Percentiles rank a stretch among this genome's conserved stretches.
Conservation (phyloP, 2,113 vertebrate genomes). For the Cottus gobio region DNA sequence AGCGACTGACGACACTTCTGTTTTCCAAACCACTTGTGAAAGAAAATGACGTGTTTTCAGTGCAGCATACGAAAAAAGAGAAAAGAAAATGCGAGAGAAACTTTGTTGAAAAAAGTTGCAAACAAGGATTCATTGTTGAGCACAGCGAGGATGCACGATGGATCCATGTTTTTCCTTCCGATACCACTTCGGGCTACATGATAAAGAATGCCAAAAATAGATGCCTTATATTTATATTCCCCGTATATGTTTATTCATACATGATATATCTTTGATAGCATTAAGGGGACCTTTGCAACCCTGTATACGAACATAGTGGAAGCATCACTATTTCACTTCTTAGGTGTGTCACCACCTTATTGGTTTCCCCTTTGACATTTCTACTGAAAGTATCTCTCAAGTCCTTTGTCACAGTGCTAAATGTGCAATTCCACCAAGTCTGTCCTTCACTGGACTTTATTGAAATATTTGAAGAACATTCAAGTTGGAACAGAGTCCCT, state of each 20-base stretch:
- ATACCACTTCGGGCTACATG: constrained; percentile 42
- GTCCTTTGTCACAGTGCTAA: constrained; percentile 61
- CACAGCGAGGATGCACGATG: constrained; percentile 77
- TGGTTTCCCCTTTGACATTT: constrained; percentile 40
- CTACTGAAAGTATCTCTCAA: constrained; percentile 16
- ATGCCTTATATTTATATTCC: constrained; percentile 54
- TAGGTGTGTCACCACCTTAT: constrained; percentile 66
- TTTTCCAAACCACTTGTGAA: constrained; percentile 84
- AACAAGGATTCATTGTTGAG: constrained; percentile 83
- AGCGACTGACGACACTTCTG: constrained; percentile 82
- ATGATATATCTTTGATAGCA: constrained; percentile 74
- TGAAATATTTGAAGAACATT: constrained; percentile 64
- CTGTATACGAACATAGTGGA: constrained; percentile 78
- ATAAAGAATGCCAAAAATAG: constrained; percentile 74
- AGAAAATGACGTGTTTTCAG: constrained; percentile 84
- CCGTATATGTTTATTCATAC: constrained; percentile 57
- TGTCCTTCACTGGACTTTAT: constrained; percentile 52
- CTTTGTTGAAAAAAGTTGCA: constrained; percentile 66
- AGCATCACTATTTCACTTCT: constrained; percentile 72
- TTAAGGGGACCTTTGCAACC: constrained; percentile 75
- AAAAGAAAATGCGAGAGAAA: constrained; percentile 72
- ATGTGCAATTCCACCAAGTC: constrained; percentile 48
- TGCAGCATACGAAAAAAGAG: constrained; percentile 83
- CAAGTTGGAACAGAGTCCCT: constrained; percentile 57
- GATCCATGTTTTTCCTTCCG: constrained; percentile 35